Evolutionary conservation across 2,888 invertebrate genomes (phyloP), one percentile per base, ranked within the genome.

Genomic region (Ditula angustiorana): DNA sequence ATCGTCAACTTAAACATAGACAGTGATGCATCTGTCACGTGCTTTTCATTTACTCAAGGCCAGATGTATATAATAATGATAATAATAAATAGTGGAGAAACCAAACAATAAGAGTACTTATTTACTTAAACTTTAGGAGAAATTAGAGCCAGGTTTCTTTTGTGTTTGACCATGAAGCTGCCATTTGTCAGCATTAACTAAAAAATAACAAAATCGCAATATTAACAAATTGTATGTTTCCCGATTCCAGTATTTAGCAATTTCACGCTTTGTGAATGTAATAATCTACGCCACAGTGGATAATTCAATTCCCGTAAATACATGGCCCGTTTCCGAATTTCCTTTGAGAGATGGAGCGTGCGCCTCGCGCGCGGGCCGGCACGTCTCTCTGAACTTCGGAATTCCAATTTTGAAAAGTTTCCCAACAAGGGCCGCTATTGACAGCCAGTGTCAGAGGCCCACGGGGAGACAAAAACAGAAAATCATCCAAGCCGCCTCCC

Each of bases 321-420:
- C 86, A 87, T 86, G 86, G 85, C 82, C 85, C 83, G 84, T 86
- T 86, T 81, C 86, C 88, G 83, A 90, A 90, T 92, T 88, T 90
- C 91, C 92, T 92, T 92, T 91, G 91, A 91, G 91, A 90, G 85
- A 81, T 83, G 83, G 82, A 87, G 87, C 90, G 89, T 84, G 82
- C 83, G 81, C 78, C 81, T 80, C 71, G 78, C 77, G 77, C 78
- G 81, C 90, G 86, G 82, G 81, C 87, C 88, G 87, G 85, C 90
- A 90, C 90, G 91, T 90, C 83, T 80, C 81, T 81, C 86, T 80
- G 79, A 90, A 92, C 89, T 91, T 90, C 76, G 92, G 91, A 92
- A 92, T 92, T 92, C 90, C 92, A 92, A 92, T 92, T 92, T 92
- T 90, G 91, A 90, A 91, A 92, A 92, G 86, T 92, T 92, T 88